These are phyloP conservation scores for Greenwoodochromis staneri DNA, from an alignment of 2,113 vertebrate species.

Conservation along the genomic window DNA sequence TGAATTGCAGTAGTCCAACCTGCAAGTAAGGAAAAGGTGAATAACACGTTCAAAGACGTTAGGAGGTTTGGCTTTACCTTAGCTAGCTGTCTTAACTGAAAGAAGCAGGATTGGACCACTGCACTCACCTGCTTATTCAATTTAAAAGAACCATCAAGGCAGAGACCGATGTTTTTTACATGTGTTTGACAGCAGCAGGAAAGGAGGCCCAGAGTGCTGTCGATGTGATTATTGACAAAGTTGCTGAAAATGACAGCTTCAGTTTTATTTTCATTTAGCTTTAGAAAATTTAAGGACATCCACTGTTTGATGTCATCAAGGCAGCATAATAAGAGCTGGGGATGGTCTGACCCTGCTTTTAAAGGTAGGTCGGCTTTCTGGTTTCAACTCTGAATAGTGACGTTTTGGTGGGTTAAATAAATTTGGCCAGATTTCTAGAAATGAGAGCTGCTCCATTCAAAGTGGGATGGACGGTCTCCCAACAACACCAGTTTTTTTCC, in stretches of 20 bases:
- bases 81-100: rapidly evolving
- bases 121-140: neutral
- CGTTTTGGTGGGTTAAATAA: neutral
- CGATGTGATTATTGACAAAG: neutral
- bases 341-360: neutral
- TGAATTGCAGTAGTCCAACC: rapidly evolving
- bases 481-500: neutral
- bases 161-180: rapidly evolving
- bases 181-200: neutral
- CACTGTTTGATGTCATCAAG: neutral
- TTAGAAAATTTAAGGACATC: neutral
- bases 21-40: neutral
- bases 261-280: neutral
- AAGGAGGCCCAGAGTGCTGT: neutral
- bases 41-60: rapidly evolving
- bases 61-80: neutral
- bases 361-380: neutral
- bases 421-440: neutral
- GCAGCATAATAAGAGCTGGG: rapidly evolving
- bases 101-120: rapidly evolving
- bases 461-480: neutral
- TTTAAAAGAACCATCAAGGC: neutral
- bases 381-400: neutral
- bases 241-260: neutral
- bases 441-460: neutral